Evolutionary conservation across 2,797 vertebrate genomes (phyloP).

Genomic region (Clarias laeviceps): DNA sequence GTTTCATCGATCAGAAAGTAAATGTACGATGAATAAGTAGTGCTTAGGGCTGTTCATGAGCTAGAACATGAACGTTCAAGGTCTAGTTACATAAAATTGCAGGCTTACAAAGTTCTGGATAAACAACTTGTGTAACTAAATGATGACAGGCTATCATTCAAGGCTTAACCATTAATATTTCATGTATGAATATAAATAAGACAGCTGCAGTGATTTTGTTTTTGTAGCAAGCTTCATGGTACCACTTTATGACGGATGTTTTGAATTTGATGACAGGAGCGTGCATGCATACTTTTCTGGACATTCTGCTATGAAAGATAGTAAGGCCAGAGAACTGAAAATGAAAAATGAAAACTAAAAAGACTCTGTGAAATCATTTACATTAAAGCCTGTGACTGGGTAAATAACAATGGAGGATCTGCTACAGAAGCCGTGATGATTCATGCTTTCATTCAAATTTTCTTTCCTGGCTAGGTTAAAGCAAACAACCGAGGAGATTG

Average conservation of each 20-base stretch:
- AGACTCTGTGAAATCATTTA: neutral
- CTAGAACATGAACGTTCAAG: neutral
- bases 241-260: neutral
- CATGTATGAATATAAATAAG: neutral
- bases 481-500: no score
- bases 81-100: neutral
- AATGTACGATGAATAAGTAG: neutral
- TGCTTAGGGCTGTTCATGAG: neutral
- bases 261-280: neutral
- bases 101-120: conserved; percentile 1
- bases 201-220: neutral
- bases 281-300: neutral
- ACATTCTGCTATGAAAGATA: neutral
- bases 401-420: neutral
- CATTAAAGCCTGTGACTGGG: neutral
- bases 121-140: neutral
- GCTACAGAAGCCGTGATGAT: neutral
- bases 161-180: neutral
- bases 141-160: neutral
- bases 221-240: neutral
- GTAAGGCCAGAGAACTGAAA: neutral
- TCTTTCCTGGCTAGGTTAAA: no score
- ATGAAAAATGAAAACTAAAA: neutral
- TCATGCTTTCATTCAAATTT: neutral
- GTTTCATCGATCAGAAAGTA: neutral